These are phyloP conservation scores for Latrodectus geometricus DNA, from an alignment of 1,140 invertebrate species.

Conservation along the genomic window DNA sequence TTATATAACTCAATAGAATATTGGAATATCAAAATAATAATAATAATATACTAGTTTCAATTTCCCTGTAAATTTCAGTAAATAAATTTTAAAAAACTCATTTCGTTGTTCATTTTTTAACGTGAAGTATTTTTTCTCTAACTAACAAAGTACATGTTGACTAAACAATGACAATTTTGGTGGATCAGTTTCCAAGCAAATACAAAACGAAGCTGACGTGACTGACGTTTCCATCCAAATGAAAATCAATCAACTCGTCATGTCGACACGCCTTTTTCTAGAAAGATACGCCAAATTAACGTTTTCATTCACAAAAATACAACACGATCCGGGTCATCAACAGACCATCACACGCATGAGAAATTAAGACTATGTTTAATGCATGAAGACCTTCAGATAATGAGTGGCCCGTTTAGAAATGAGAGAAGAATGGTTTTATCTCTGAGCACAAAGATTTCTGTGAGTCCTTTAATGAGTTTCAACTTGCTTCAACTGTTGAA, in stretches of 20 bases:
- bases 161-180: no score
- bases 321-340: constrained; percentile 25
- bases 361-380: constrained; percentile 29
- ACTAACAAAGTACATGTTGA: no score
- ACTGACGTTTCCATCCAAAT: constrained; percentile 13
- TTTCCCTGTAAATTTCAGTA: no score
- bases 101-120: no score
- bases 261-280: neutral
- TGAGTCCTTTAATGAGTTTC: constrained; percentile 18
- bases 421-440: neutral
- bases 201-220: neutral
- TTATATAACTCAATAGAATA: no score
- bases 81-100: no score
- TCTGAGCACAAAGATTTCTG: neutral
- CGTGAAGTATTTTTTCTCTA: no score
- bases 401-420: neutral
- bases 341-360: neutral
- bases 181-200: neutral
- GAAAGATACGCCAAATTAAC: constrained; percentile 14
- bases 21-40: no score
- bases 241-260: constrained; percentile 28
- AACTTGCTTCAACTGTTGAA: constrained; percentile 8
- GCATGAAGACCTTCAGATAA: constrained; percentile 16
- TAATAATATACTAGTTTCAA: no score
- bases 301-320: constrained; percentile 39